Conservation (phyloP, 2,888 invertebrate species). For the Neria commutata region DNA sequence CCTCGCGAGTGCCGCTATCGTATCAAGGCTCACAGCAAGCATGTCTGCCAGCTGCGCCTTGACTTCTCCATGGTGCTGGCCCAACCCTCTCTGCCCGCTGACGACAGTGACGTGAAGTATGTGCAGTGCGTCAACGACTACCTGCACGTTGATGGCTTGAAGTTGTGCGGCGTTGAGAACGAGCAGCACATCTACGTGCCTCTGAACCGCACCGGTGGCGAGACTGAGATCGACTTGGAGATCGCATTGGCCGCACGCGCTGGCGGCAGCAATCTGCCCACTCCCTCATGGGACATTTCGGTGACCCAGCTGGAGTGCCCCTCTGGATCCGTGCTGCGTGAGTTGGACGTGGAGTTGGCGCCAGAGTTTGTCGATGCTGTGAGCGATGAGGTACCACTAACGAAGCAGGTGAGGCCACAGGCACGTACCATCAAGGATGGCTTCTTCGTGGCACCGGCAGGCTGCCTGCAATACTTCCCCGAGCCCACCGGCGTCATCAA, state of each 20-base stretch:
- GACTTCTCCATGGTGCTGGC: slow-evolving; percentile 50
- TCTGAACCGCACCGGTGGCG: slow-evolving; percentile 46
- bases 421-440: slow-evolving; percentile 37
- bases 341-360: neutral
- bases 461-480: slow-evolving; percentile 52
- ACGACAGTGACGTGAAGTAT: slow-evolving; percentile 30
- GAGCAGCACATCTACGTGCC: slow-evolving; percentile 64
- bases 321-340: slow-evolving; percentile 39
- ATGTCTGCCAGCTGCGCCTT: slow-evolving; percentile 48
- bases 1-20: slow-evolving; percentile 44
- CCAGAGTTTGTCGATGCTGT: neutral
- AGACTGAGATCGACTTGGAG: slow-evolving; percentile 29
- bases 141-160: slow-evolving; percentile 40
- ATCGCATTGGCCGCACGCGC: slow-evolving; percentile 36
- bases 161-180: slow-evolving; percentile 67
- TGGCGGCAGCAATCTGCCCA: slow-evolving; percentile 29
- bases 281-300: slow-evolving; percentile 38
- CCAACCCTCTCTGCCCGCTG: slow-evolving; percentile 40
- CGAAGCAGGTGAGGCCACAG: neutral
- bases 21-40: slow-evolving; percentile 39
- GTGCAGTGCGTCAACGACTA: slow-evolving; percentile 44
- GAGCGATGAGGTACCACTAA: neutral
- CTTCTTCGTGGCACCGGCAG: slow-evolving; percentile 46
- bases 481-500: slow-evolving; percentile 37
- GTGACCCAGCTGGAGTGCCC: slow-evolving; percentile 51